phyloP scores from a whole-genome alignment of 2,888 invertebrate genomes.

The Athrips mouffetella region DNA sequence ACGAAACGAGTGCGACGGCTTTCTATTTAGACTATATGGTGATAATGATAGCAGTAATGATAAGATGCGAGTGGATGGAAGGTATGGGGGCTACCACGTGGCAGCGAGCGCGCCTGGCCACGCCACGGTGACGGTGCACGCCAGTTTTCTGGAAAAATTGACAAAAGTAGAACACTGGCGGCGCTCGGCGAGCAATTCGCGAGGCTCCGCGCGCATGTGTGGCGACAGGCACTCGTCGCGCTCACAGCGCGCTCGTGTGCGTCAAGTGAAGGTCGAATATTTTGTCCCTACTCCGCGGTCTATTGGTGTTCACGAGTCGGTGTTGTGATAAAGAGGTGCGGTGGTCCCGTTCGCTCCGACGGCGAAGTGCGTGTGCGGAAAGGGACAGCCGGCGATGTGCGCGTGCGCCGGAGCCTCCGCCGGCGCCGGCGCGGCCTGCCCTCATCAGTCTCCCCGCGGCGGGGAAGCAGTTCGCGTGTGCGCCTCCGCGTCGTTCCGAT shows the following conservation, averaged over 20 bases:
- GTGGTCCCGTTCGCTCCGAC: slow-evolving; percentile 62
- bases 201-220: slow-evolving; percentile 26
- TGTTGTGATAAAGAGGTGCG: slow-evolving; percentile 69
- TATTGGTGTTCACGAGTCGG: slow-evolving; percentile 77
- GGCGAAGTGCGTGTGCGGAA: slow-evolving; percentile 38
- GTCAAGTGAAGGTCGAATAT: slow-evolving; percentile 78
- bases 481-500: slow-evolving; percentile 55
- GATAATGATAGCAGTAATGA: background rate
- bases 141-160: slow-evolving; percentile 76
- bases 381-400: slow-evolving; percentile 63
- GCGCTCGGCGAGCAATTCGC: slow-evolving; percentile 26
- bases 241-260: slow-evolving; percentile 59
- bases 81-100: slow-evolving; percentile 28
- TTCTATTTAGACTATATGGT: background rate
- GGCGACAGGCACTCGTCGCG: slow-evolving; percentile 59
- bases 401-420: slow-evolving; percentile 72
- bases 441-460: slow-evolving; percentile 77
- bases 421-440: slow-evolving; percentile 73
- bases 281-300: slow-evolving; percentile 76
- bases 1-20: too few relatives aligned
- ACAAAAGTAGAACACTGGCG: slow-evolving; percentile 71
- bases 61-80: background rate
- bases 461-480: slow-evolving; percentile 75
- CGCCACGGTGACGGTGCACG: slow-evolving; percentile 66
- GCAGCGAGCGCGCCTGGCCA: slow-evolving; percentile 40